phyloP scores from a whole-genome alignment of 1,140 invertebrate genomes.

The Aphidius gifuensis region DNA sequence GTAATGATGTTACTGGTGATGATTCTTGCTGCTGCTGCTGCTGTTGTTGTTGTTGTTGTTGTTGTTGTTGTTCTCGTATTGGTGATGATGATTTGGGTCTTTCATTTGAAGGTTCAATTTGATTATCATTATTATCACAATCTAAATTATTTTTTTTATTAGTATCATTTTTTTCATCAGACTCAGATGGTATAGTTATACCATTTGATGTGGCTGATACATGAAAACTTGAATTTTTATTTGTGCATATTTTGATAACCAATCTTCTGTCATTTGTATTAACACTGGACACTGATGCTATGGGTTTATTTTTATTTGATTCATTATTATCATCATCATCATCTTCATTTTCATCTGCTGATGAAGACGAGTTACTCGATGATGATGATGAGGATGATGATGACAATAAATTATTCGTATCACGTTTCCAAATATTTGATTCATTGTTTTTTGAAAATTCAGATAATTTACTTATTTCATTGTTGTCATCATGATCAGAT shows the following conservation, averaged over 20 bases:
- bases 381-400: not conserved
- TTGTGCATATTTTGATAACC: conserved; percentile 52
- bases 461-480: no score
- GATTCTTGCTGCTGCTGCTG: no score
- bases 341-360: conserved; percentile 10
- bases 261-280: conserved; percentile 46
- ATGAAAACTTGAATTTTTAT: conserved; percentile 40
- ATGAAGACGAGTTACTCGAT: not conserved
- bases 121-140: not conserved
- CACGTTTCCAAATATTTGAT: not conserved
- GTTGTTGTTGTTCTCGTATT: no score
- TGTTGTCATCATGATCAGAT: no score
- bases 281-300: conserved; percentile 34
- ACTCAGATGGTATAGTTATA: no score
- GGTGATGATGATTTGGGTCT: no score
- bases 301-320: conserved; percentile 9
- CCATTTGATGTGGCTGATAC: conserved; percentile 27
- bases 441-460: not conserved
- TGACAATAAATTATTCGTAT: not conserved
- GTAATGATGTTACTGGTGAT: no score
- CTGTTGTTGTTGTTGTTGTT: no score
- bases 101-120: no score
- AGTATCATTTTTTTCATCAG: not conserved
- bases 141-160: conserved; percentile 9
- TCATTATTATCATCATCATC: conserved; percentile 19